Percentiles rank a stretch among this genome's conserved stretches.
phyloP scores from a whole-genome alignment of 2,113 vertebrate species.

The Pan paniscus region DNA sequence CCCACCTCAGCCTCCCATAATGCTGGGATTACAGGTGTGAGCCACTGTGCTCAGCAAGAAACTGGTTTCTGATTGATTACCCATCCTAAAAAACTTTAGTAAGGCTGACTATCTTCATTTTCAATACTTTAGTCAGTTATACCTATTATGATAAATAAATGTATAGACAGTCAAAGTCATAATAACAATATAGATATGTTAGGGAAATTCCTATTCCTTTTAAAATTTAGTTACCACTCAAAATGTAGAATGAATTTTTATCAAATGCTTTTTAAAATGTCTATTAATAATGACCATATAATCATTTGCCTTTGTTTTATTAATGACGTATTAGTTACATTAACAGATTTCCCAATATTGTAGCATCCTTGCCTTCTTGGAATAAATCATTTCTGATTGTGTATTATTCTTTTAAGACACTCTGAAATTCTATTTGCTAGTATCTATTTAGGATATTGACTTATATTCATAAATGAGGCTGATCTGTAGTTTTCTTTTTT shows the following conservation, averaged over 20 bases:
- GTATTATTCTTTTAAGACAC: neutral
- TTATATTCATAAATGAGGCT: neutral
- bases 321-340: neutral
- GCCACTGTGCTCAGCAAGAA: no score
- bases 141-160: neutral
- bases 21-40: no score
- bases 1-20: no score
- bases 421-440: neutral
- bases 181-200: neutral
- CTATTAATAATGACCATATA: neutral
- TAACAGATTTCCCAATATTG: neutral
- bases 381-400: neutral
- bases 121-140: neutral
- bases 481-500: neutral
- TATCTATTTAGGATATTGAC: neutral
- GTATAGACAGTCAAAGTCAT: neutral
- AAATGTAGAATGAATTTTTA: neutral
- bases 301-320: neutral
- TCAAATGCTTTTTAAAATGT: neutral
- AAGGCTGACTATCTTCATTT: neutral
- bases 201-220: neutral
- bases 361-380: neutral
- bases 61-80: neutral
- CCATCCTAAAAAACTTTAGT: neutral
- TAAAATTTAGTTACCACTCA: constrained; percentile 29